A percentile compares a stretch with the other conserved stretches of the same genome.
Conservation (phyloP, 1,140 invertebrate genomes). For the Aphelinus atriplicis region DNA sequence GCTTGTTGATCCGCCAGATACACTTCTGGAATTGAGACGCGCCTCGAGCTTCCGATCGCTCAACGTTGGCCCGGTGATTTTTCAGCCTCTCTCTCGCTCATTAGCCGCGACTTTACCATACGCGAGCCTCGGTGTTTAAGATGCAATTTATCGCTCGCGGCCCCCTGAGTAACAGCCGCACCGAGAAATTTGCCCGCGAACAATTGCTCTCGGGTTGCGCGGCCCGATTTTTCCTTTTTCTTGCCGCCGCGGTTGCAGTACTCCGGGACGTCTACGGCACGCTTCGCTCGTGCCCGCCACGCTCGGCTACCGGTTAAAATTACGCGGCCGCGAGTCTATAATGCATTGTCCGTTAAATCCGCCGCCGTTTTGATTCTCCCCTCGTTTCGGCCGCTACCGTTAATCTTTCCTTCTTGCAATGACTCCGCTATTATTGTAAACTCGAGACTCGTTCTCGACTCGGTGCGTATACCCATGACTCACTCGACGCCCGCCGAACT, state of each 20-base stretch:
- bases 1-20: background rate
- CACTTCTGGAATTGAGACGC: background rate
- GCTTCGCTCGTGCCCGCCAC: conserved; percentile 36
- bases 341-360: conserved; percentile 10
- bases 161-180: background rate
- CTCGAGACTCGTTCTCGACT: conserved; percentile 24
- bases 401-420: too few relatives aligned
- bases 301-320: conserved; percentile 48
- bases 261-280: conserved; percentile 35
- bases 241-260: background rate
- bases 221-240: conserved; percentile 16
- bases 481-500: too few relatives aligned
- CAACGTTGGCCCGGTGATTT: background rate
- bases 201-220: background rate
- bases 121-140: background rate
- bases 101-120: too few relatives aligned
- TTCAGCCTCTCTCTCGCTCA: too few relatives aligned
- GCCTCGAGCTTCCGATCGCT: background rate
- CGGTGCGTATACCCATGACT: background rate
- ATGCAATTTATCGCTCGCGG: conserved; percentile 27
- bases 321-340: conserved; percentile 21
- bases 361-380: too few relatives aligned
- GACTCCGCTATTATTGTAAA: too few relatives aligned
- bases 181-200: conserved; percentile 14
- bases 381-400: too few relatives aligned